These are phyloP conservation scores for Dinoponera quadriceps DNA, from an alignment of 1,140 invertebrate genomes.

Conservation along the genomic window DNA sequence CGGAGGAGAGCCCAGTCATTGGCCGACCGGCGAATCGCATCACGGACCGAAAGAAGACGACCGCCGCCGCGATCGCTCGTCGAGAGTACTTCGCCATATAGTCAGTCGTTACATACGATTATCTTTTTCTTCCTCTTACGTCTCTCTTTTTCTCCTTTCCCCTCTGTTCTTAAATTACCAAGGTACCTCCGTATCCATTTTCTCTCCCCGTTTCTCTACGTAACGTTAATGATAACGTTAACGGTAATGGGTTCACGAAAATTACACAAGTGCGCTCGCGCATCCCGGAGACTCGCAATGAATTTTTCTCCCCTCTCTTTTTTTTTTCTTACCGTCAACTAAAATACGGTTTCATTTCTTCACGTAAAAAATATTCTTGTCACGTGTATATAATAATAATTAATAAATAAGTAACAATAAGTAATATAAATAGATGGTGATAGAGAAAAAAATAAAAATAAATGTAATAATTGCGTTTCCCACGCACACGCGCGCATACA, in stretches of 20 bases:
- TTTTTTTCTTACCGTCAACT: too few species aligned
- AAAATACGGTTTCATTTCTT: too few species aligned
- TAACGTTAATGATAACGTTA: too few species aligned
- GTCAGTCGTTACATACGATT: slow-evolving; percentile 49
- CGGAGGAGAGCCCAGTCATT: slow-evolving; percentile 63
- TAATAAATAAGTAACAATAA: too few species aligned
- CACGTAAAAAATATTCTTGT: too few species aligned
- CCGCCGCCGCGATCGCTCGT: slow-evolving; percentile 51
- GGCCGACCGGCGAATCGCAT: slow-evolving; percentile 66
- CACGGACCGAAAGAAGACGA: slow-evolving; percentile 64
- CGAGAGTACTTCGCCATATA: slow-evolving; percentile 53
- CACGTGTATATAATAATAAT: too few species aligned
- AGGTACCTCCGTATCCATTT: background rate
- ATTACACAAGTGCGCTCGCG: too few species aligned
- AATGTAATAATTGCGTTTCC: slow-evolving; percentile 12
- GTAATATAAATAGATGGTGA: too few species aligned
- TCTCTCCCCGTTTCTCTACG: slow-evolving; percentile 13
- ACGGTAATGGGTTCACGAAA: too few species aligned
- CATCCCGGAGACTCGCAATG: too few species aligned
- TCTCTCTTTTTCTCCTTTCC: background rate
- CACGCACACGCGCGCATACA: background rate
- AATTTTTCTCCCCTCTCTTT: too few species aligned
- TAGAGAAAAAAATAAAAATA: background rate
- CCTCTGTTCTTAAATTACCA: slow-evolving; percentile 1
- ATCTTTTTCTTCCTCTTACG: slow-evolving; percentile 2